These are phyloP conservation scores for Pomatorhinus ruficollis DNA, from an alignment of 2,113 vertebrate species.

Conservation along the genomic window DNA sequence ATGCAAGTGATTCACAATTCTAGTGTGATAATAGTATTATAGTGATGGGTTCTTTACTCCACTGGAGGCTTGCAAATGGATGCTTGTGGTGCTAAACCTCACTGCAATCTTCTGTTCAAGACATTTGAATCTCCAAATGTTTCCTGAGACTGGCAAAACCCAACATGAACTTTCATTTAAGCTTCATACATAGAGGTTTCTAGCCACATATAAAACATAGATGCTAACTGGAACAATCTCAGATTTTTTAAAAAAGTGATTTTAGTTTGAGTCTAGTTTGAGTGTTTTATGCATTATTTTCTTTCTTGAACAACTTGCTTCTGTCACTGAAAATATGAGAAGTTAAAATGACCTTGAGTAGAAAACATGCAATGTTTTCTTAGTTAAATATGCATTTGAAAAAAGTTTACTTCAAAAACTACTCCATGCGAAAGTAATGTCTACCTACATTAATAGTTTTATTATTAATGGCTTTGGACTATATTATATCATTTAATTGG, in stretches of 20 bases:
- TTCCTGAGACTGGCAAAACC: background rate
- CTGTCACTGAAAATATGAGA: background rate
- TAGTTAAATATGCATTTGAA: constrained; percentile 2
- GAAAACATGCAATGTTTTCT: background rate
- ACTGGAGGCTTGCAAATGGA: background rate
- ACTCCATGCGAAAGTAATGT: constrained; percentile 5
- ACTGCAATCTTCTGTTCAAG: background rate
- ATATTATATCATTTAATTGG: constrained; percentile 72
- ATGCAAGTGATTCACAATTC: background rate
- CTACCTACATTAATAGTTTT: constrained; percentile 56
- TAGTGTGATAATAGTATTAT: background rate
- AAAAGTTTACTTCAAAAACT: background rate
- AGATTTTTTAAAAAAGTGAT: background rate
- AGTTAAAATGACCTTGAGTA: constrained; percentile 31
- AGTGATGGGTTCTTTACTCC: background rate
- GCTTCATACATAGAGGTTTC: background rate
- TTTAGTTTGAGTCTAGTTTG: background rate
- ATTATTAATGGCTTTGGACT: constrained; percentile 68
- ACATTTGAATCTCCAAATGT: background rate
- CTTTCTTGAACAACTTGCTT: background rate
- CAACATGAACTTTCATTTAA: background rate
- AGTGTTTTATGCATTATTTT: background rate
- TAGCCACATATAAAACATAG: background rate
- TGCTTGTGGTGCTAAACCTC: background rate
- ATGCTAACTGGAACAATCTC: background rate